Base-by-base conservation (phyloP, 2,113 vertebrate species). In the Pseudolaguvia tuberculata region DNA sequence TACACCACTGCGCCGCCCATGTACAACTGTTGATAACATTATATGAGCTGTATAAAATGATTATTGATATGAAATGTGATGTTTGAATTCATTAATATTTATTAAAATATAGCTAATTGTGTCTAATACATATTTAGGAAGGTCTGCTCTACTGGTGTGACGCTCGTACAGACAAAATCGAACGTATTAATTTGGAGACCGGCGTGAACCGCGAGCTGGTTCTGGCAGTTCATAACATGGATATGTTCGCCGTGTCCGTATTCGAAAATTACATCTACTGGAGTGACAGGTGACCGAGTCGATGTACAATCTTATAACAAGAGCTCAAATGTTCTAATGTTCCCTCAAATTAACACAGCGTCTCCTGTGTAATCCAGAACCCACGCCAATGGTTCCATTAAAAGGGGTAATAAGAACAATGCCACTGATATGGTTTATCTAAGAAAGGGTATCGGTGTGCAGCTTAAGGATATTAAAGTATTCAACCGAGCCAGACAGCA, bases 391-490 rank as follows among this genome's bases (percentile, higher is more conserved):
- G 96, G 96, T 70, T 98, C 96, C 84, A 98, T 98, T 84, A 98
- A 98, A 77, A 92, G 96, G 45, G 96, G 96, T 55, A 93, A 88
- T 88, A 98, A 98, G 83, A 95, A 98, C 86, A 98, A 98, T 0
- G 95, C 96, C 72, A 95, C 96, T 0, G 95, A 98, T 73, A 95
- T 94, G 0, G 91, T 97, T 79, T 93, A 96, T 25, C 90, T 98
- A 79, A 86, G 96, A 61, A 98, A 94, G 0, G 95, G 96, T 35
- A 98, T 98, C 0, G 96, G 96, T 0, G 96, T 98, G 39, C 96
- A 98, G 83, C 93, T 98, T 57, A 98, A 98, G 86, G 96, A 98
- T 87, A 98, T 98, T 82, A 98, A 98, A 84, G 96, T 98, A 80
- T 98, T 98, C 88, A 98, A 98, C 88, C 88, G 93, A 66, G 94